phyloP scores from a whole-genome alignment of 2,888 invertebrate genomes.

The Lepidocyrtoides sp. region DNA sequence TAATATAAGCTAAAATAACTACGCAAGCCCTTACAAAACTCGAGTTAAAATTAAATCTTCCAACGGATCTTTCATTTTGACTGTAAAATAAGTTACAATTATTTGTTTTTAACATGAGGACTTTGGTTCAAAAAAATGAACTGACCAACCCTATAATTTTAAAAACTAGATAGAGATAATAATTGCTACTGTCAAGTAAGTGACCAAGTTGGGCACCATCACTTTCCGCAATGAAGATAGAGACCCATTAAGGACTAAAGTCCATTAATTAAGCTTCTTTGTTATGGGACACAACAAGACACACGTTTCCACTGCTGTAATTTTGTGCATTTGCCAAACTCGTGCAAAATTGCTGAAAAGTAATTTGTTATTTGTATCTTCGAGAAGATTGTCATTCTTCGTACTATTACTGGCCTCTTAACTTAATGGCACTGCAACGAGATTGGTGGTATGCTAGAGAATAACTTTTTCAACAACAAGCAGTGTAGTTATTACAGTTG shows the following conservation, averaged over 20 bases:
- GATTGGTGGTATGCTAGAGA: slow-evolving; percentile 5
- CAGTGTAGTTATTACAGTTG: not conserved
- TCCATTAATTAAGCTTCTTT: slow-evolving; percentile 79
- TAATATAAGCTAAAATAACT: too few relatives aligned
- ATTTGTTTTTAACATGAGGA: too few relatives aligned
- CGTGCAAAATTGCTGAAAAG: slow-evolving; percentile 53
- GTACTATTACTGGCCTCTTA: not conserved
- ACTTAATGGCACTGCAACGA: not conserved
- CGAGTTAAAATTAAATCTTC: too few relatives aligned
- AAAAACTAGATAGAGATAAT: not conserved
- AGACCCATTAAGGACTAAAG: slow-evolving; percentile 72
- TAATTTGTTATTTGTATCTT: slow-evolving; percentile 37
- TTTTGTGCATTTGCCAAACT: not conserved
- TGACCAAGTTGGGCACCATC: slow-evolving; percentile 37
- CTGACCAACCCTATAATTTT: too few relatives aligned
- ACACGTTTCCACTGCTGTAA: not conserved
- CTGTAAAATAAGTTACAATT: too few relatives aligned
- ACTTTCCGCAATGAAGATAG: slow-evolving; percentile 62
- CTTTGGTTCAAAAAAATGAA: too few relatives aligned
- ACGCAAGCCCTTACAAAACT: too few relatives aligned
- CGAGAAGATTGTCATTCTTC: not conserved
- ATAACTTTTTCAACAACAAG: not conserved
- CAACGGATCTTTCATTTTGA: too few relatives aligned
- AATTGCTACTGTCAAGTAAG: slow-evolving; percentile 23
- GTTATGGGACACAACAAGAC: slow-evolving; percentile 8